Evolutionary conservation across 2,888 invertebrate genomes (phyloP).

Genomic region (Acronicta leporina): DNA sequence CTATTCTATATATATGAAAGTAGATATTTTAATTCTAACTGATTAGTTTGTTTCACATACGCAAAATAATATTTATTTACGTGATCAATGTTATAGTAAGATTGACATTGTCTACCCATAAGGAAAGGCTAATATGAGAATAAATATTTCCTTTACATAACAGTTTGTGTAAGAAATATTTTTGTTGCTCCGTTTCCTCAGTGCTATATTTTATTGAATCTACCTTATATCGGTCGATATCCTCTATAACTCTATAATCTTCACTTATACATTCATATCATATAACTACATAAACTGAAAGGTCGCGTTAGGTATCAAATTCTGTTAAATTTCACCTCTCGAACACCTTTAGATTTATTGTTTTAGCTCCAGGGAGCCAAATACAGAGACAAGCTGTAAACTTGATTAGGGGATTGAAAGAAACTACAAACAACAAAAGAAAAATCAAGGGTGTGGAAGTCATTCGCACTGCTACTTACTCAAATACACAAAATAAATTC

Average conservation of each 20-base stretch:
- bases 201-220: constrained; percentile 25
- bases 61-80: no score
- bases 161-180: background rate
- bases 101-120: background rate
- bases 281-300: constrained; percentile 7
- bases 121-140: background rate
- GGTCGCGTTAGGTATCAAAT: constrained; percentile 35
- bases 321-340: constrained; percentile 31
- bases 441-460: constrained; percentile 76
- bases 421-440: constrained; percentile 79
- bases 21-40: no score
- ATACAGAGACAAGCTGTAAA: constrained; percentile 75
- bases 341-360: constrained; percentile 42
- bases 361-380: constrained; percentile 64
- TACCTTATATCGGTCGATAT: constrained; percentile 24
- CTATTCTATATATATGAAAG: no score
- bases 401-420: constrained; percentile 80
- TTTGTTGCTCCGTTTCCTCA: constrained; percentile 9
- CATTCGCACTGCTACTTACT: constrained; percentile 75
- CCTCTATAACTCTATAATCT: constrained; percentile 13
- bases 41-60: no score
- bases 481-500: constrained; percentile 71
- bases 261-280: no score
- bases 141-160: background rate
- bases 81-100: background rate